Percentiles rank a stretch among this genome's conserved stretches.
Evolutionary conservation across 2,888 invertebrate species (phyloP).

Genomic region (Hydropsyche betteni): DNA sequence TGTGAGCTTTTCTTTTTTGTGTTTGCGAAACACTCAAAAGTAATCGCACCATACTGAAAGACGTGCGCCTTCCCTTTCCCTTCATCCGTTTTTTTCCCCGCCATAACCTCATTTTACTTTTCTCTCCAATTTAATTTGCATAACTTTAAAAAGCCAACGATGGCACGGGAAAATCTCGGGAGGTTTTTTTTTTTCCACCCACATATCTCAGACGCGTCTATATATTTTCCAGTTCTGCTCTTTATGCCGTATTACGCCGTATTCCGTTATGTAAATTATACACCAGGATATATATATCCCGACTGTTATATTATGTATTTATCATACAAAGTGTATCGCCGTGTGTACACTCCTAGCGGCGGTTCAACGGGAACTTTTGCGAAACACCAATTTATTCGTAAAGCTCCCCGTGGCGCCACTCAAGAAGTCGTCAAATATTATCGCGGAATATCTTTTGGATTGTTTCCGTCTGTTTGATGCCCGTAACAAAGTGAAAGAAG

Average conservation of each 20-base stretch:
- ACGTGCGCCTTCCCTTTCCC: not conserved
- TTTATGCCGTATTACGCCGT: too few species aligned
- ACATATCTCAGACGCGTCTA: not conserved
- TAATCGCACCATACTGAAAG: constrained; percentile 6
- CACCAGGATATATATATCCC: not conserved
- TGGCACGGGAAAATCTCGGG: not conserved
- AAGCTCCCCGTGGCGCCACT: constrained; percentile 22
- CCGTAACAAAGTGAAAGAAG: too few species aligned
- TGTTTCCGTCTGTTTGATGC: constrained; percentile 8
- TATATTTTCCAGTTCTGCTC: not conserved
- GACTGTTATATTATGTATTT: not conserved
- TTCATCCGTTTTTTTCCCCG: constrained; percentile 8
- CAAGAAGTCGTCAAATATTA: constrained; percentile 31
- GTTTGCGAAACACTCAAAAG: constrained; percentile 25
- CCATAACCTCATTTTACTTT: constrained; percentile 26
- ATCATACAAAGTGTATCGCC: not conserved
- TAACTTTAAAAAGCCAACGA: constrained; percentile 16
- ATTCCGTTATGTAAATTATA: too few species aligned
- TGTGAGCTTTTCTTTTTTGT: constrained; percentile 13
- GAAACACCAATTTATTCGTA: constrained; percentile 29
- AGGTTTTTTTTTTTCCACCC: not conserved
- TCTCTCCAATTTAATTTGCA: constrained; percentile 30
- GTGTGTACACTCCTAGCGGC: too few species aligned
- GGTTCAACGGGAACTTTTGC: not conserved
- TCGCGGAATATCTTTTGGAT: constrained; percentile 20